Base-by-base conservation (phyloP, 2,113 vertebrate species). In the Gopherus evgoodei region DNA sequence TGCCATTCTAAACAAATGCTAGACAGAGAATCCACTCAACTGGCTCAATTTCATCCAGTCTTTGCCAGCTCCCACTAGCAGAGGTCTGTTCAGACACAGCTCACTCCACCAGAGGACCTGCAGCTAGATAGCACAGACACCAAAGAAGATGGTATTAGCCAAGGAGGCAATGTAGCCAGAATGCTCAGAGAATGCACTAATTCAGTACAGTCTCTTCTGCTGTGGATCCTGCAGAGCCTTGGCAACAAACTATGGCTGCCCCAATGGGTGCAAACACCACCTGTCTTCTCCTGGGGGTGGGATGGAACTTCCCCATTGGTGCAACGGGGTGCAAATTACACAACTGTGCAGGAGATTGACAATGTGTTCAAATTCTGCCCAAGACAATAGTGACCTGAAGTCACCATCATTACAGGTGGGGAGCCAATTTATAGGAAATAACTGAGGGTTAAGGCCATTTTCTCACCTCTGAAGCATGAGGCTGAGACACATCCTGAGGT, bases 61-160 rank as follows among this genome's bases (percentile, higher is more conserved):
- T 47, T 72, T 35, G 49, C 42, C 31, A 65, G 62, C 62, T 65
- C 14, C 31, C 62, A 65, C 31, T 65, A 14, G 31, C 29, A 8
- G 31, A 49, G 8, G 81, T 9, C 59, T 81, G 29, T n/a, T 69
- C 6, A n/a, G 50, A 47, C 24, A 54, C 17, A 72, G 69, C 5
- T 81, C 38, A 0, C 2, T 35, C 27, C 72, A 3, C 7, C 0
- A 0, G 50, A 79, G 38, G n/a, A 14, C 7, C 16, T 54, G 19
- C 42, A 52, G 35, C 19, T 25, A 56, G 35, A 38, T 56, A 56
- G 90, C 62, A 27, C 31, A 83, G 53, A 53, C 25, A 83, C 49
- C 69, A 83, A 65, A 65, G 62, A 35, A 14, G 62, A 14, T 65
- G 76, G 6, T 49, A 47, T 47, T 2, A 22, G 14, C 56, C 38